Evolutionary conservation across 2,888 invertebrate genomes (phyloP).

Genomic region (Brassicogethes aeneus): DNA sequence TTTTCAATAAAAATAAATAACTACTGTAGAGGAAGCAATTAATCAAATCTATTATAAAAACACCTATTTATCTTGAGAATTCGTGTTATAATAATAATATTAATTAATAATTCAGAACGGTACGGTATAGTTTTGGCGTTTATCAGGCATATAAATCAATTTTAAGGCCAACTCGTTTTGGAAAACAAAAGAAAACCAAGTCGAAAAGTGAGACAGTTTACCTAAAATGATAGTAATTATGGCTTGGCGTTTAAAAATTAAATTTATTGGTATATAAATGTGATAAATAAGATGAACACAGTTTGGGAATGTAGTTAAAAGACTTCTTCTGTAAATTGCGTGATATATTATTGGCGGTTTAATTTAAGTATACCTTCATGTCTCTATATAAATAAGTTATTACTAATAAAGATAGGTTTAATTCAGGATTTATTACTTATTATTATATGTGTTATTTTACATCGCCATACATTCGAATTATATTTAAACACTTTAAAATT

Average conservation of each 20-base stretch:
- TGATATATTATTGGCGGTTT: constrained; percentile 29
- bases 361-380: constrained; percentile 26
- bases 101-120: no score
- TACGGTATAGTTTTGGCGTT: no score
- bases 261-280: constrained; percentile 1
- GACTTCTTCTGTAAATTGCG: constrained; percentile 9
- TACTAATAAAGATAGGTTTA: constrained; percentile 29
- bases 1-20: no score
- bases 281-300: background rate
- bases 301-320: background rate
- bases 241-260: background rate
- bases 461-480: constrained; percentile 7
- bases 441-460: constrained; percentile 21
- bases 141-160: background rate
- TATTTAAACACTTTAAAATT: constrained; percentile 9
- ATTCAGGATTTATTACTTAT: constrained; percentile 28
- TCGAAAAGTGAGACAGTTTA: background rate
- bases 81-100: no score
- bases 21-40: no score
- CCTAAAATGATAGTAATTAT: background rate
- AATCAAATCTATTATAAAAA: no score
- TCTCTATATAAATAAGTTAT: constrained; percentile 29
- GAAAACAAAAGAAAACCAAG: background rate
- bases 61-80: no score
- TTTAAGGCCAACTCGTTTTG: background rate